Base-by-base conservation (phyloP, 2,113 vertebrate genomes). In the Neolamprologus sp. region DNA sequence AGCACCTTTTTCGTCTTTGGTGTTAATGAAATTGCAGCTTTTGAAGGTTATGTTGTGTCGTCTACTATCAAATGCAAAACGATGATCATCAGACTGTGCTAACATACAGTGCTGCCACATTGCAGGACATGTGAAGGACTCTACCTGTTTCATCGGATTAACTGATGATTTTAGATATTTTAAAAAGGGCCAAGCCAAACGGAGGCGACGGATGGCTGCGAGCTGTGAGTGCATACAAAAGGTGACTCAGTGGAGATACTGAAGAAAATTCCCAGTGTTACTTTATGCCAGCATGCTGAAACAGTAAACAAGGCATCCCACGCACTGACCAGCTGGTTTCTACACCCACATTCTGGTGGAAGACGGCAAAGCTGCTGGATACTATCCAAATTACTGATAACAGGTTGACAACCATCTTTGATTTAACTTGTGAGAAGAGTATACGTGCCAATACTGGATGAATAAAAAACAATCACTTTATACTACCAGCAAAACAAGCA, bases 261-360 rank as follows among this genome's bases (percentile, higher is more conserved):
- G 90, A 78, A 89, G 86, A 90, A 87, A 91, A 81, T 82, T 89
- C 90, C 83, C 85, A 82, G n/a, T 71, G 63, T 85, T 85, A 60
- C 89, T 92, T 88, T 85, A 89, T 92, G 87, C 93, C 93, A 94
- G 85, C 83, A 85, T 82, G 87, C 89, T 93, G 95, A 93, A 94
- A 94, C 94, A 91, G 92, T 94, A 93, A 95, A 94, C 88, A 93
- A 92, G 93, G 85, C 95, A 89, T 93, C 95, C 93, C 92, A 94
- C 95, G 82, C 91, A 95, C 88, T 92, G 94, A 95, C 95, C 95
- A 96, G 95, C 95, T 96, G 95, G 95, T 95, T 95, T 93, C 83
- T 83, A 93, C 94, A 90, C 95, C 95, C 93, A 95, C 95, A 80
- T 93, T 93, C 89, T 95, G 90, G 93, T 93, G 90, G 88, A 94